Evolutionary conservation across 2,888 invertebrate species (phyloP).

Genomic region (Cantharis lateralis): DNA sequence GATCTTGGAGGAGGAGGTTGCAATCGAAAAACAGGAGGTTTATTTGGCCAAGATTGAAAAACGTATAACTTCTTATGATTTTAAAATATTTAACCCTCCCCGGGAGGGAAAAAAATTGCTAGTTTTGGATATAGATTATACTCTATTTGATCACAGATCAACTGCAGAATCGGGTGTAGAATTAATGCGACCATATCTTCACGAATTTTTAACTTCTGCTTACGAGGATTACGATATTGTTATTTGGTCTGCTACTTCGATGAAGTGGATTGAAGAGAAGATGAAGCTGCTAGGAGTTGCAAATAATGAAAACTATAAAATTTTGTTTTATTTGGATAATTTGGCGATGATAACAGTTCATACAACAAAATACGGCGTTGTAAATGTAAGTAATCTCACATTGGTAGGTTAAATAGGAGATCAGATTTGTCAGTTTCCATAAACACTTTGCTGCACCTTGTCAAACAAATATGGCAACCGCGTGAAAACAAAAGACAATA

Average conservation of each 20-base stretch:
- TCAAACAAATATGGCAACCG: too few species aligned
- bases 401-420: too few species aligned
- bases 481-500: too few species aligned
- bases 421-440: too few species aligned
- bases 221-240: constrained; percentile 94
- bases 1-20: constrained; percentile 83
- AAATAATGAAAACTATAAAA: constrained; percentile 82
- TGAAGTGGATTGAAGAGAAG: constrained; percentile 98
- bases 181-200: constrained; percentile 92
- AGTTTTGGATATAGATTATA: constrained; percentile 95
- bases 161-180: constrained; percentile 84
- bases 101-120: constrained; percentile 86
- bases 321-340: constrained; percentile 89
- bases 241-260: constrained; percentile 97
- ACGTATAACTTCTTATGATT: constrained; percentile 80
- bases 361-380: constrained; percentile 86
- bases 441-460: too few species aligned
- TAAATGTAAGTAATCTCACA: constrained; percentile 69
- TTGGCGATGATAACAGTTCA: constrained; percentile 95
- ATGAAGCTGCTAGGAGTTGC: constrained; percentile 91
- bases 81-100: constrained; percentile 80
- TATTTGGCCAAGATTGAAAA: constrained; percentile 83
- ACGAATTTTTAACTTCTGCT: constrained; percentile 88
- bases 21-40: constrained; percentile 67
- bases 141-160: constrained; percentile 93